A percentile compares a stretch with the other conserved stretches of the same genome.
Conservation (phyloP, 2,113 vertebrate genomes). For the Glareola pratincola region DNA sequence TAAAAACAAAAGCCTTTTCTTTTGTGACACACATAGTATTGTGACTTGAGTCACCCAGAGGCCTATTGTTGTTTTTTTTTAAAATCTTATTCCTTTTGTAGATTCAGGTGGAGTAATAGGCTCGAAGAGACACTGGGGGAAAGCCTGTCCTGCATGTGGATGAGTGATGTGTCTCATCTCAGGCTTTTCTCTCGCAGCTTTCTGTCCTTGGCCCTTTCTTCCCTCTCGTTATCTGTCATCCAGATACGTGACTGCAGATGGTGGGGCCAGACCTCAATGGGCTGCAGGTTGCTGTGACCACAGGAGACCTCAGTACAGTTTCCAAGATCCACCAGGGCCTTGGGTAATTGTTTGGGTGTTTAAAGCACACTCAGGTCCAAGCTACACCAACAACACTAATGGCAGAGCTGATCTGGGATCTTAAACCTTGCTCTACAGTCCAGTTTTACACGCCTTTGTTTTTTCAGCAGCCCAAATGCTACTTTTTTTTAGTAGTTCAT, state of each 20-base stretch:
- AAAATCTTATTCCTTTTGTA: background rate
- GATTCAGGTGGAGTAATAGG: background rate
- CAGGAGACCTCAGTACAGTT: background rate
- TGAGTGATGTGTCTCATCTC: background rate
- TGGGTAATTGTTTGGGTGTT: background rate
- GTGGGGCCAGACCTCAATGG: background rate
- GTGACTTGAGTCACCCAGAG: slow-evolving; percentile 4
- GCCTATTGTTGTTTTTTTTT: slow-evolving; percentile 22
- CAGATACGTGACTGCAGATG: background rate
- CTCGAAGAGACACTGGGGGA: background rate
- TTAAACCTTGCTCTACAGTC: background rate
- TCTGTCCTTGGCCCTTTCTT: background rate
- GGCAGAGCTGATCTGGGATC: background rate
- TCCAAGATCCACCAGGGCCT: background rate
- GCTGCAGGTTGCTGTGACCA: background rate
- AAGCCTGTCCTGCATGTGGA: background rate
- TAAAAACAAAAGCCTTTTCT: slow-evolving; percentile 26
- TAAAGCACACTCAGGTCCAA: background rate
- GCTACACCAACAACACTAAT: background rate
- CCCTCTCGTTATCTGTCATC: background rate
- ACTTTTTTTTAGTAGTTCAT: background rate
- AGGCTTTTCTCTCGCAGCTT: background rate
- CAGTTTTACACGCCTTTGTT: background rate
- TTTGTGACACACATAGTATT: slow-evolving; percentile 1
- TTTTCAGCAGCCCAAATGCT: background rate